Evolutionary conservation across 2,888 invertebrate species (phyloP), one percentile per base, ranked within the genome.

Genomic region (Tenthredo notha): DNA sequence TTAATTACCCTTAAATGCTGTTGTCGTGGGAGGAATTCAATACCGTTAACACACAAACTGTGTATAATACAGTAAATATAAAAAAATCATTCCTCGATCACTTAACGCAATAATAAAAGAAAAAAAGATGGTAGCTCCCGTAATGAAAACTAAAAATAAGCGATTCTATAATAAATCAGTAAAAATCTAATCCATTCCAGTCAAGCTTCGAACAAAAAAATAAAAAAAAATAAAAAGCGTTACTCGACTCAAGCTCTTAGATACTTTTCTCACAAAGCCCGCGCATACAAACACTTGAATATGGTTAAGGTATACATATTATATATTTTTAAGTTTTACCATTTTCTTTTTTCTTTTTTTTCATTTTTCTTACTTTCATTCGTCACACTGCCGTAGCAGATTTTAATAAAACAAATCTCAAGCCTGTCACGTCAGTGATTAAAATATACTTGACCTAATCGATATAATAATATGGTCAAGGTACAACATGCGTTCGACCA

Each of bases 161-260:
- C 80, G 61, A 61, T 80, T 80, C 58, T 61, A 61, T 80, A 80
- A 80, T 80, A 67, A 54, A 83, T 70, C 83, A 67, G n/a, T 70
- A 83, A 83, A 67, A 67, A 67, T 83, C 47, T 67, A 67, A 83
- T 83, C 83, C 83, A 83, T 83, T 83, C 67, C 67, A 67, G 67
- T 83, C 67, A 83, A 67, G 83, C 70, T 70, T 33, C 70, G 47
- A 83, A 40, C 37, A 29, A 80, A 40, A 80, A 61, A 40, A n/a
- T n/a, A 40, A 58, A 29, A 80, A 40, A 61, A 37, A 40, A 54
- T 15, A 80, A 40, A 80, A 40, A 21, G 80, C 61, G 80, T 40
- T 61, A 80, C 61, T 61, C 40, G 61, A 80, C 21, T 80, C 18
- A 80, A 80, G 61, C 58, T 43, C 50, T 61, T 37, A 25, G 12